A percentile compares a stretch with the other conserved stretches of the same genome.
phyloP scores from a whole-genome alignment of 2,888 invertebrate genomes.

The Sympetrum striolatum region DNA sequence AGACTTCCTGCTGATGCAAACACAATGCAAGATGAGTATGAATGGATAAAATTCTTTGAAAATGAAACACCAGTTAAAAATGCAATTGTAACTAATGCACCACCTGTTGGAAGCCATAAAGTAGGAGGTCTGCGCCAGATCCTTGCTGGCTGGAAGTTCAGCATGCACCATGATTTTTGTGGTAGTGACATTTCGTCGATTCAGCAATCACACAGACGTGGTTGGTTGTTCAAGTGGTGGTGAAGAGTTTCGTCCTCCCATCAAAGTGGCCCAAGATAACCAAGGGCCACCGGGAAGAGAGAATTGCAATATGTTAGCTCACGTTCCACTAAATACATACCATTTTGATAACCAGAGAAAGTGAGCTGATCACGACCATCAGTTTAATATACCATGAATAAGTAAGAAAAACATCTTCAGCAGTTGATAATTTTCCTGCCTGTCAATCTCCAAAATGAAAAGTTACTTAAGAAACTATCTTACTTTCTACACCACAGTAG shows the following conservation, averaged over 20 bases:
- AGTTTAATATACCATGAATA: neutral
- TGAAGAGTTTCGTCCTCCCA: neutral
- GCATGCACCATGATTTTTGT: neutral
- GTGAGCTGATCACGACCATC: neutral
- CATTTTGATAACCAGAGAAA: neutral
- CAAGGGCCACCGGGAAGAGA: conserved; percentile 9
- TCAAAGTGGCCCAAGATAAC: neutral
- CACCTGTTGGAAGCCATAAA: conserved; percentile 98
- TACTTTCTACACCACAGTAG: neutral
- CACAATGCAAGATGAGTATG: neutral
- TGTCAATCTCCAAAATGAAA: neutral
- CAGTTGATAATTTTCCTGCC: neutral
- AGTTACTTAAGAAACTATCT: neutral
- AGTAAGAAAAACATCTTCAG: neutral
- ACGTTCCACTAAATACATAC: neutral
- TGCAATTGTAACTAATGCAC: conserved; percentile 45
- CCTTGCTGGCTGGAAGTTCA: conserved; percentile 80
- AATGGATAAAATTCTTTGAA: neutral
- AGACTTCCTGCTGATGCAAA: too few relatives aligned
- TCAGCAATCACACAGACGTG: neutral
- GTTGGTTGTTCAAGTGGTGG: neutral
- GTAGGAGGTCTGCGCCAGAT: conserved; percentile 96
- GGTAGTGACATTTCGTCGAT: neutral
- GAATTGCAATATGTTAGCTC: neutral
- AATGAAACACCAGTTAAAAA: neutral